Evolutionary conservation across 1,140 invertebrate species (phyloP).

Genomic region (Homalodisca vitripennis): DNA sequence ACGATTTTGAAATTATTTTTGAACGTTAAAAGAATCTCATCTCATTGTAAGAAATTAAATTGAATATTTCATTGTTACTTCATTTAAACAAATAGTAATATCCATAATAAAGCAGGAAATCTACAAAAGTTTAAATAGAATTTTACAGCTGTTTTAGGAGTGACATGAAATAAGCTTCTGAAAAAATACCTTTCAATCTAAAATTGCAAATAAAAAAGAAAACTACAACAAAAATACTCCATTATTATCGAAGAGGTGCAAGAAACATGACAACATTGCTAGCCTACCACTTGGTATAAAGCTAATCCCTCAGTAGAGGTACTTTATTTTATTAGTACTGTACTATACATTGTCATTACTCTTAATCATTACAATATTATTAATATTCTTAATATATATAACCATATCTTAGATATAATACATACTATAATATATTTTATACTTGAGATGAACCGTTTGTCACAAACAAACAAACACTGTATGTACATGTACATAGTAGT

Average conservation of each 20-base stretch:
- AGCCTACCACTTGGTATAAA: constrained; percentile 27
- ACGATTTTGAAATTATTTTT: no score
- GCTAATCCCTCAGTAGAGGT: constrained; percentile 38
- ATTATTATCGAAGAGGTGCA: not conserved
- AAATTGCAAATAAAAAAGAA: no score
- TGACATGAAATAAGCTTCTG: no score
- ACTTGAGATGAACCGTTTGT: constrained; percentile 27
- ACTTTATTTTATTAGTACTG: constrained; percentile 38
- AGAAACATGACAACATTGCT: not conserved
- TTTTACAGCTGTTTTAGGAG: no score
- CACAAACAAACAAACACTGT: constrained; percentile 30
- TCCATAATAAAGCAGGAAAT: no score
- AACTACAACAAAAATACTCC: no score
- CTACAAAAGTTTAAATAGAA: no score
- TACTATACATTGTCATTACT: constrained; percentile 39
- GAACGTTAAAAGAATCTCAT: no score
- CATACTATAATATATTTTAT: constrained; percentile 34
- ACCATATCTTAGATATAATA: constrained; percentile 30
- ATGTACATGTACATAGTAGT: constrained; percentile 34
- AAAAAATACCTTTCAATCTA: no score
- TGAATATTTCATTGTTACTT: no score
- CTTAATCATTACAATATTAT: constrained; percentile 29
- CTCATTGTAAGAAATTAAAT: no score
- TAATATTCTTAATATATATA: constrained; percentile 38
- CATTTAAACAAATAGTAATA: no score